Conservation (phyloP, 2,113 vertebrate species). For the Pelvicachromis taeniatus region DNA sequence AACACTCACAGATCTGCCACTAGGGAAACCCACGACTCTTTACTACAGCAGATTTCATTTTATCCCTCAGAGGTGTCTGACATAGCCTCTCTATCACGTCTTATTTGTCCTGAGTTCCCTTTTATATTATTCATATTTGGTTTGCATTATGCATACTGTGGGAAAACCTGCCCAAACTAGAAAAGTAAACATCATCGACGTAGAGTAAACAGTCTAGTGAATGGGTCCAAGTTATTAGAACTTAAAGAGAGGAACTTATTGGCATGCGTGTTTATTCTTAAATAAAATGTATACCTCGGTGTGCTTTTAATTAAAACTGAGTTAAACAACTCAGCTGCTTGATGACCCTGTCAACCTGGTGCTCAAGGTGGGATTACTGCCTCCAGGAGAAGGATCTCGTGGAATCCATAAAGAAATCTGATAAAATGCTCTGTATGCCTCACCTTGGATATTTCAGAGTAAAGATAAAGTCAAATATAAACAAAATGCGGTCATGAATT, state of each 20-base stretch:
- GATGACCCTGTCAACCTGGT: background rate
- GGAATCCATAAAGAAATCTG: background rate
- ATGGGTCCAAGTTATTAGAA: background rate
- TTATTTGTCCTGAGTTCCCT: background rate
- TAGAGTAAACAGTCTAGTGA: background rate
- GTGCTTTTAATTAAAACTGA: background rate
- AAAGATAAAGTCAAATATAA: background rate
- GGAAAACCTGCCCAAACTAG: constrained; percentile 14
- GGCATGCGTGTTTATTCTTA: background rate
- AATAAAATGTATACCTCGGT: background rate
- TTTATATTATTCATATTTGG: constrained; percentile 4
- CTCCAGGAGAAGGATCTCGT: background rate
- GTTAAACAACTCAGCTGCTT: background rate
- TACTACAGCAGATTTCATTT: constrained; percentile 7
- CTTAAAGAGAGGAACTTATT: background rate
- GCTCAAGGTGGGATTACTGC: background rate
- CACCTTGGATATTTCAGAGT: background rate
- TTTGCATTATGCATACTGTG: constrained; percentile 5
- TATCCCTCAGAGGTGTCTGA: background rate
- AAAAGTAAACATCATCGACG: background rate
- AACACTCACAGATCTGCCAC: constrained; percentile 31
- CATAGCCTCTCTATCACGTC: background rate
- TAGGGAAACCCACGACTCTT: background rate
- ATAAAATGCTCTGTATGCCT: background rate
- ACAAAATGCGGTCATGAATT: background rate